Conservation (phyloP, 2,797 vertebrate species). For the Chaenodraco wilsoni region DNA sequence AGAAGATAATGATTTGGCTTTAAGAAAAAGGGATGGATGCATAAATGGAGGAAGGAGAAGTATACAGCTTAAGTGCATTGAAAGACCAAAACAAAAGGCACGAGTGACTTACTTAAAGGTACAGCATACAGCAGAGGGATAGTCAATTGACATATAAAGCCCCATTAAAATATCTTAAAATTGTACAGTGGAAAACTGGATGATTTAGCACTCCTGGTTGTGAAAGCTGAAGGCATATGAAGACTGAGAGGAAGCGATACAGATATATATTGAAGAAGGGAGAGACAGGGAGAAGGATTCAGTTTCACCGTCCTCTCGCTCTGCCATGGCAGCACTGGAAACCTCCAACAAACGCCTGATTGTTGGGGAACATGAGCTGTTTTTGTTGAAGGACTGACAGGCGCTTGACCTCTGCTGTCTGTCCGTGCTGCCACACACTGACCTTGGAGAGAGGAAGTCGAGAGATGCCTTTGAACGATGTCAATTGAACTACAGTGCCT, state of each 20-base stretch:
- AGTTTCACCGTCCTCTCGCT: slow-evolving; percentile 56
- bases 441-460: slow-evolving; percentile 69
- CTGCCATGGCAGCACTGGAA: slow-evolving; percentile 37
- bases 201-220: not conserved
- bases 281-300: slow-evolving; percentile 38
- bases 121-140: slow-evolving; percentile 5
- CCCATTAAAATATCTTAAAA: not conserved
- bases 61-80: slow-evolving; percentile 13
- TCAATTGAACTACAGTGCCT: slow-evolving; percentile 66
- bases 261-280: slow-evolving; percentile 17
- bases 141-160: not conserved
- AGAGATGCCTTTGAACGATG: slow-evolving; percentile 64
- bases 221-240: slow-evolving; percentile 8
- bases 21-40: slow-evolving; percentile 9
- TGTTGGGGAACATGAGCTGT: slow-evolving; percentile 78
- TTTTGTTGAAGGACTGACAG: slow-evolving; percentile 74
- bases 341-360: slow-evolving; percentile 74
- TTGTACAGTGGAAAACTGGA: not conserved
- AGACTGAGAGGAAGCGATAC: slow-evolving; percentile 17
- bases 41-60: slow-evolving; percentile 10
- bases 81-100: slow-evolving; percentile 7
- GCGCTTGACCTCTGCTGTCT: slow-evolving; percentile 79
- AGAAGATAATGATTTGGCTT: slow-evolving; percentile 39
- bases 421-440: slow-evolving; percentile 56
- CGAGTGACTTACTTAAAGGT: slow-evolving; percentile 15